Percentiles rank a stretch among this genome's conserved stretches.
phyloP scores from a whole-genome alignment of 2,797 vertebrate species.

The Tympanoctomys barrerae region DNA sequence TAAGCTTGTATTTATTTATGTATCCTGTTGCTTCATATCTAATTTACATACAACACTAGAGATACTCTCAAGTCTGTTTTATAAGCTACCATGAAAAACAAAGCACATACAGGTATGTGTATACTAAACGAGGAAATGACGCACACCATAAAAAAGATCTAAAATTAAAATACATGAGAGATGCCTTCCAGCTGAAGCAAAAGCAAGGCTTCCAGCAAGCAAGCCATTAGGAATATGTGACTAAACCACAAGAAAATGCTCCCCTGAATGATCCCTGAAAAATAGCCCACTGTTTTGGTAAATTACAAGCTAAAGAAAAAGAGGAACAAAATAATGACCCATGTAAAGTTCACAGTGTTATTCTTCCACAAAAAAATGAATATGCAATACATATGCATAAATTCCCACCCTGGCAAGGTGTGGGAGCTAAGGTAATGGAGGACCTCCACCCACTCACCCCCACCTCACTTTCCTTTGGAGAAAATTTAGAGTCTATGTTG shows the following conservation, averaged over 20 bases:
- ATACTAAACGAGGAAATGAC: conserved; percentile 52
- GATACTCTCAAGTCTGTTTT: conserved; percentile 20
- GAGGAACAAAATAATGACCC: conserved; percentile 43
- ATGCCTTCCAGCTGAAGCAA: conserved; percentile 53
- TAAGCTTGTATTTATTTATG: background rate
- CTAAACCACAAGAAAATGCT: background rate
- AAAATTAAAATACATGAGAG: conserved; percentile 53
- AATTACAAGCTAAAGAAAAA: conserved; percentile 55
- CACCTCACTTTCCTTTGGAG: background rate
- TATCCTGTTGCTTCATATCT: conserved; percentile 32
- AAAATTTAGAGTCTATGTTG: conserved; percentile 28
- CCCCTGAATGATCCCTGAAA: conserved; percentile 51
- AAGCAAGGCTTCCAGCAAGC: conserved; percentile 45
- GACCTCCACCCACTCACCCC: background rate
- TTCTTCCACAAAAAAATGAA: conserved; percentile 40
- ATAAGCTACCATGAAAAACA: conserved; percentile 35
- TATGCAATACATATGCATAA: conserved; percentile 9
- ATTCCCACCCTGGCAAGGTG: background rate
- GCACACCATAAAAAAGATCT: conserved; percentile 8
- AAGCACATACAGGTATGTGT: conserved; percentile 11
- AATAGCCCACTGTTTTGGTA: conserved; percentile 61
- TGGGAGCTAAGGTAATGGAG: background rate
- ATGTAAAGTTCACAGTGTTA: conserved; percentile 67
- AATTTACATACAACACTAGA: conserved; percentile 3
- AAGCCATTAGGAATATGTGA: conserved; percentile 40